Conservation (phyloP, 2,797 vertebrate species). For the Molossus molossus region DNA sequence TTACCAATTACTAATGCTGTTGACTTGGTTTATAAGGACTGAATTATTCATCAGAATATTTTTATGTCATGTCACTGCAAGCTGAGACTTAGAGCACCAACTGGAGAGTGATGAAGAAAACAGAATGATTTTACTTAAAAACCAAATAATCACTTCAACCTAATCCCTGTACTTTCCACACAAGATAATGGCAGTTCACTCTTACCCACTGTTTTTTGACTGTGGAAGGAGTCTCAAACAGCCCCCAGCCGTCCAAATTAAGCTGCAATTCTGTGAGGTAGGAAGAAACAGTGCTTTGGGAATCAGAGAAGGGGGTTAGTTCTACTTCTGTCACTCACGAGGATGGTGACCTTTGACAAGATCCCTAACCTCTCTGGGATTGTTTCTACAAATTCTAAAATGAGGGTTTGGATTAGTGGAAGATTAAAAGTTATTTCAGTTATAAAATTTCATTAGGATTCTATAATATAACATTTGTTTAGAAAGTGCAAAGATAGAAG, state of each 20-base stretch:
- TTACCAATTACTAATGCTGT: constrained; percentile 69
- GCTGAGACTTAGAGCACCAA: constrained; percentile 17
- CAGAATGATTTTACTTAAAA: not conserved
- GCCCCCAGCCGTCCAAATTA: not conserved
- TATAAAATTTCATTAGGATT: constrained; percentile 53
- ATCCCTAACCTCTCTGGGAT: not conserved
- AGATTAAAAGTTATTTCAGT: constrained; percentile 25
- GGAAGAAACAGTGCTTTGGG: not conserved
- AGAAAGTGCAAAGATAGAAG: not conserved
- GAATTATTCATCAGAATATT: constrained; percentile 77
- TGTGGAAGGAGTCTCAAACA: not conserved
- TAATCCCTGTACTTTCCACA: not conserved
- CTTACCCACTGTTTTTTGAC: not conserved
- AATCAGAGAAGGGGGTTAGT: not conserved
- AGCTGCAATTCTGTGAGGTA: not conserved
- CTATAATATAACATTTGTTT: constrained; percentile 25
- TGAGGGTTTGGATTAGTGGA: not conserved
- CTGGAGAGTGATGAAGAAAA: not conserved
- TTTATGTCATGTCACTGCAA: not conserved
- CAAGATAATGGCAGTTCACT: not conserved
- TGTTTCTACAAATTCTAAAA: constrained; percentile 54
- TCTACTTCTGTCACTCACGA: not conserved
- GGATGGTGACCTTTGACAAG: not conserved
- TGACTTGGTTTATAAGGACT: constrained; percentile 68
- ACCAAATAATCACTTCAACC: not conserved